These are phyloP conservation scores for Cynopterus brachyotis DNA, from an alignment of 2,113 vertebrate genomes.

Conservation along the genomic window DNA sequence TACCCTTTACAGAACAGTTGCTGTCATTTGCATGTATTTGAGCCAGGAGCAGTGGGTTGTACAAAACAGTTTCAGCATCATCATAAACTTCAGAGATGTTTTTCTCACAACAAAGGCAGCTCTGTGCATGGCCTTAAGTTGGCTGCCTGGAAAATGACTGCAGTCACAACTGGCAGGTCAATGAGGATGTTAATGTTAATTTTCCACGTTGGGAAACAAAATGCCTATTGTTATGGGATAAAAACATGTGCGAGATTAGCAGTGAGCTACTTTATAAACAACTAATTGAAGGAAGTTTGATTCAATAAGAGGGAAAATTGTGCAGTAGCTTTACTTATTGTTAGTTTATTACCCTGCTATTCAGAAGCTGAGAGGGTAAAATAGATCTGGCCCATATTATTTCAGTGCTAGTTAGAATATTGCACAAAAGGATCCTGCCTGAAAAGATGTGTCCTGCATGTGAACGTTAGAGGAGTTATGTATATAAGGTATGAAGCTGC, in stretches of 20 bases:
- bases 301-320: background rate
- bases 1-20: background rate
- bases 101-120: slow-evolving; percentile 68
- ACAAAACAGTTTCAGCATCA: slow-evolving; percentile 47
- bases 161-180: slow-evolving; percentile 28
- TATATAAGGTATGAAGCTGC: slow-evolving; percentile 58
- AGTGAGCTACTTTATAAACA: background rate
- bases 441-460: background rate
- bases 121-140: slow-evolving; percentile 57
- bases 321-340: background rate
- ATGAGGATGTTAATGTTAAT: slow-evolving; percentile 64
- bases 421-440: background rate
- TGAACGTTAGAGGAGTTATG: slow-evolving; percentile 50
- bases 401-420: background rate
- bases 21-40: slow-evolving; percentile 32
- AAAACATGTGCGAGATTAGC: slow-evolving; percentile 30
- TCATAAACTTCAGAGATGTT: slow-evolving; percentile 37
- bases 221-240: slow-evolving; percentile 51
- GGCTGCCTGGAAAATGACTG: slow-evolving; percentile 55
- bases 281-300: slow-evolving; percentile 19
- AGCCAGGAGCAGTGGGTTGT: slow-evolving; percentile 42
- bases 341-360: background rate
- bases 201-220: slow-evolving; percentile 61
- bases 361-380: background rate
- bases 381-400: background rate